A percentile compares a stretch with the other conserved stretches of the same genome.
Evolutionary conservation across 2,113 vertebrate genomes (phyloP).

Genomic region (Aegypius monachus): DNA sequence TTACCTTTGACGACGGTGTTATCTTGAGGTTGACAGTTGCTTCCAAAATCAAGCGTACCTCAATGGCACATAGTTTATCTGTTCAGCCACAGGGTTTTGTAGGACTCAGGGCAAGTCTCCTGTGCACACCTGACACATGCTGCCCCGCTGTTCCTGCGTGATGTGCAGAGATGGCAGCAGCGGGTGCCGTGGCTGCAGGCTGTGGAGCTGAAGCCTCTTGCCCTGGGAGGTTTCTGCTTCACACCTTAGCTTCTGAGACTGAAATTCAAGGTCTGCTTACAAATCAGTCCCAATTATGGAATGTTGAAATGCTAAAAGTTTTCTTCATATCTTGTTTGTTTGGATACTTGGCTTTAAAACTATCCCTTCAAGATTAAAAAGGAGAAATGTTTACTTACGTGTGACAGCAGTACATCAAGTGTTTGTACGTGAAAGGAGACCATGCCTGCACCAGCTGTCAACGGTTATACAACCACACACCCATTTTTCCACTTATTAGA

Average conservation of each 20-base stretch:
- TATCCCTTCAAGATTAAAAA: background rate
- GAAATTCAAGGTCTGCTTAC: background rate
- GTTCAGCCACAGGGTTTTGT: background rate
- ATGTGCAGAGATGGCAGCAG: background rate
- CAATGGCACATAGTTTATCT: background rate
- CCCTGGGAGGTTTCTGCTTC: background rate
- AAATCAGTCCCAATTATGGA: background rate
- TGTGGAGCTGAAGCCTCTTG: background rate
- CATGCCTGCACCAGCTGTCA: background rate
- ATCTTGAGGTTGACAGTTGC: background rate
- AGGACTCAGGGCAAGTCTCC: background rate
- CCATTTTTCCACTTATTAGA: background rate
- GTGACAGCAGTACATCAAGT: background rate
- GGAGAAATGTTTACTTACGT: background rate
- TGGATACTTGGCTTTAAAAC: background rate
- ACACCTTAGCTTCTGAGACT: background rate
- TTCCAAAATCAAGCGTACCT: background rate
- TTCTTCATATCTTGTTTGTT: background rate
- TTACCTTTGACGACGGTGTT: background rate
- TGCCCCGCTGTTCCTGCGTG: background rate
- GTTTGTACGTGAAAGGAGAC: background rate
- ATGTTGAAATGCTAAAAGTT: background rate
- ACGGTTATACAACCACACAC: background rate
- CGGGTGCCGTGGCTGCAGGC: background rate
- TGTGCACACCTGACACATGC: accelerated